Percentiles rank a stretch among this genome's conserved stretches.
Evolutionary conservation across 2,888 invertebrate species (phyloP).

Genomic region (Caenorhabditis sp.): DNA sequence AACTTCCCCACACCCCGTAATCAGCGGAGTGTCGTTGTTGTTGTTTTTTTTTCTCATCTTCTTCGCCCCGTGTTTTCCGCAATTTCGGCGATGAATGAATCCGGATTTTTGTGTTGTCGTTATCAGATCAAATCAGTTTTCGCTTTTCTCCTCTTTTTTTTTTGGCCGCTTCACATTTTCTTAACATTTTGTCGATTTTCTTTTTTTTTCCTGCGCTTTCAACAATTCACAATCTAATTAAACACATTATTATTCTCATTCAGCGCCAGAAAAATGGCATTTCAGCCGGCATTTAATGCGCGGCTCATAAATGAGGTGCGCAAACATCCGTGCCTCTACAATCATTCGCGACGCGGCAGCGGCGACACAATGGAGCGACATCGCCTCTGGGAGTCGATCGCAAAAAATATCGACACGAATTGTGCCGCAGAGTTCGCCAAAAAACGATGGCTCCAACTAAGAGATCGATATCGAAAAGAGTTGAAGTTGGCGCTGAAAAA

Average conservation of each 20-base stretch:
- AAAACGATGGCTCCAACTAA: slow-evolving; percentile 66
- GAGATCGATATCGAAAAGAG: slow-evolving; percentile 68
- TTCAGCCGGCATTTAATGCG: slow-evolving; percentile 55
- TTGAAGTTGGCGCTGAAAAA: slow-evolving; percentile 61
- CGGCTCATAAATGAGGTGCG: slow-evolving; percentile 64
- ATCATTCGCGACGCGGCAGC: slow-evolving; percentile 61
- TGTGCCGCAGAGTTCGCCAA: slow-evolving; percentile 69
- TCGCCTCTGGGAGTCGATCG: slow-evolving; percentile 67
- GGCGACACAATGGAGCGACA: slow-evolving; percentile 61
- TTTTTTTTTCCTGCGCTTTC: not conserved
- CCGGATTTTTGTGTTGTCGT: slow-evolving; percentile 3
- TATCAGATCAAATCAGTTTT: not conserved
- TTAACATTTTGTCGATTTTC: not conserved
- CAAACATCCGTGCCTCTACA: slow-evolving; percentile 67
- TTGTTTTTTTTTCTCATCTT: not conserved
- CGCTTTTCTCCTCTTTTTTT: not conserved
- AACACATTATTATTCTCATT: not conserved
- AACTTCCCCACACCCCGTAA: too few relatives aligned
- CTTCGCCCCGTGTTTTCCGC: not conserved
- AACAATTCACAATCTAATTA: too few relatives aligned
- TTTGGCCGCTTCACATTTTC: slow-evolving; percentile 12
- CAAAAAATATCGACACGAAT: slow-evolving; percentile 60
- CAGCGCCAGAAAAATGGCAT: not conserved
- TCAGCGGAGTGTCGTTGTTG: too few relatives aligned
- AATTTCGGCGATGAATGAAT: not conserved